Evolutionary conservation across 2,888 invertebrate genomes (phyloP).

Genomic region (Drosophila koepferae): DNA sequence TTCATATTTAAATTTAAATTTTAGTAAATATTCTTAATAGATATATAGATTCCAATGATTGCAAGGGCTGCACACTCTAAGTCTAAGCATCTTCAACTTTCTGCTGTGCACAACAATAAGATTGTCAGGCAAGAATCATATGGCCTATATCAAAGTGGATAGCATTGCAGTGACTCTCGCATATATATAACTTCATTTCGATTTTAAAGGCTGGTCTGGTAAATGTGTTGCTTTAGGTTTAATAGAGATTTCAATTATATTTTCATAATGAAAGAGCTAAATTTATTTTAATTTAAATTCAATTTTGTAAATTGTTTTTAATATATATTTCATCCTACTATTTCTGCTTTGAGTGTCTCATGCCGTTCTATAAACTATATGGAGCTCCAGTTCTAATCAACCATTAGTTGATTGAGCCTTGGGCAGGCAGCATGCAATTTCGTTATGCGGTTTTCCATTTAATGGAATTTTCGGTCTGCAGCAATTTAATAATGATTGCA

Average conservation of each 20-base stretch:
- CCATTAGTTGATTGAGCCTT: constrained; percentile 47
- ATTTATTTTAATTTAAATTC: neutral
- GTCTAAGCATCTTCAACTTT: too few species aligned
- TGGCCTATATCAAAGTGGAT: neutral
- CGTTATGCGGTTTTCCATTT: constrained; percentile 56
- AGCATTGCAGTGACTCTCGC: neutral
- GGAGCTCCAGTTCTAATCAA: constrained; percentile 24
- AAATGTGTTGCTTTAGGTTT: too few species aligned
- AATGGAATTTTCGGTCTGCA: constrained; percentile 46
- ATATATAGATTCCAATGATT: too few species aligned
- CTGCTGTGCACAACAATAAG: too few species aligned
- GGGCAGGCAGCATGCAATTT: constrained; percentile 17
- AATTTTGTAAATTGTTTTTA: neutral
- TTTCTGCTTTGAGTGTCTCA: neutral
- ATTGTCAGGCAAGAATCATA: too few species aligned
- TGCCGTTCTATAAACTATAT: neutral
- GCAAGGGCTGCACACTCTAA: too few species aligned
- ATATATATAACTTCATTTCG: neutral
- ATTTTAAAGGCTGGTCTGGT: too few species aligned
- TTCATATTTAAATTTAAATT: too few species aligned
- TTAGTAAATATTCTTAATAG: too few species aligned
- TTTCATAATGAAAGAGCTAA: neutral
- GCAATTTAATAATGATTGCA: constrained; percentile 52
- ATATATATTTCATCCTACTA: neutral
- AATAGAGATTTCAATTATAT: neutral